Base-by-base conservation (phyloP, 1,140 invertebrate genomes). In the Bombus confusus region DNA sequence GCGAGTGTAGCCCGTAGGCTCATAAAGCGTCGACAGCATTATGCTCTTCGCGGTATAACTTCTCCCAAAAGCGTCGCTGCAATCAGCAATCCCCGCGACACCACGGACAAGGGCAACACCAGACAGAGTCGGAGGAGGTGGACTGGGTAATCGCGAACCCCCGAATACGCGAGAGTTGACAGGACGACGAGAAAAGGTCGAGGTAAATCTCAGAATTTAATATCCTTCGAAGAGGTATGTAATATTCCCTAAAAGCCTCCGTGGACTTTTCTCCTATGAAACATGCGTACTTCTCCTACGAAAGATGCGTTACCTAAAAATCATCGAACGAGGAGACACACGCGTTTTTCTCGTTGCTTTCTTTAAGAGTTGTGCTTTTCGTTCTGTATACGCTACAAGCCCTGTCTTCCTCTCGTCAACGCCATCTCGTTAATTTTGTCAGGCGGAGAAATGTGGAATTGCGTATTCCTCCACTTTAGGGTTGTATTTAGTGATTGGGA, bases 191-290 rank as follows among this genome's bases (percentile, higher is more conserved):
- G 84, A 80, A 86, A 80, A 83, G 88, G 75, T 82, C 76, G 88
- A 92, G 91, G 93, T 93, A 94, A 94, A 94, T 94, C 92, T 94
- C 87, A 90, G 93, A 93, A 94, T 94, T 94, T 93, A 94, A 94
- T 94, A 93, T 94, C 92, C 91, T 93, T 93, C 90, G 85, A 92
- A 88, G 88, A 92, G 90, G 90, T 92, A 92, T 92, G 93, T 93
- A 94, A 93, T 93, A 94, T 93, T 88, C 80, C 88, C 92, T 92
- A 91, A 93, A 94, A 92, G 90, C 91, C 87, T 90, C 90, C 81
- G 62, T 43, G 72, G 18, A 43, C 52, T 75, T 73, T n/a, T 18
- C 22, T 37, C 31, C 9, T 25, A 22, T 52, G 18, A 52, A 52
- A 52, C 47, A 52, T 15, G 31, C 31, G 31, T 12, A 18, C 22